Conservation (phyloP, 2,888 invertebrate species). For the Onchidella celtica region DNA sequence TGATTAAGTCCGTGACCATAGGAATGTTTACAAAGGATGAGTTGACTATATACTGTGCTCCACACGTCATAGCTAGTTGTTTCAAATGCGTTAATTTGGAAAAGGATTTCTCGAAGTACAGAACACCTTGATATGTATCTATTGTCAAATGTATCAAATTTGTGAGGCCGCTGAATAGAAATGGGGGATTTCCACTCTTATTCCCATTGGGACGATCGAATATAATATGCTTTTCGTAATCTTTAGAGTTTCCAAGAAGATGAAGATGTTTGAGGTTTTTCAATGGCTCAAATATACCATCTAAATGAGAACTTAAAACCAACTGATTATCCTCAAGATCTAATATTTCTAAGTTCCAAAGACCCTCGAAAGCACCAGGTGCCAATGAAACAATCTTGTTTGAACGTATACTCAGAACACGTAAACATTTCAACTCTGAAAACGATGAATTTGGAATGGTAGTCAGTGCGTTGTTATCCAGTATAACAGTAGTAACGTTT, state of each 20-base stretch:
- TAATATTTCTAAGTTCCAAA: no score
- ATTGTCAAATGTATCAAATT: conserved; percentile 4
- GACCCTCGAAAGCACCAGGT: no score
- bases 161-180: not conserved
- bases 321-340: no score
- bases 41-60: not conserved
- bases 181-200: not conserved
- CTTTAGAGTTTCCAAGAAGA: not conserved
- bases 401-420: no score
- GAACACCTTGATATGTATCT: not conserved
- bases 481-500: no score
- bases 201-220: not conserved
- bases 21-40: conserved; percentile 1
- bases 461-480: no score
- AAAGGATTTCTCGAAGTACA: not conserved
- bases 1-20: not conserved
- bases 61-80: not conserved
- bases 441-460: no score
- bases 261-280: not conserved
- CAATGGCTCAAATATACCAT: not conserved
- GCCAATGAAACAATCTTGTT: no score
- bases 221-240: not conserved
- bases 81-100: not conserved
- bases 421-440: no score
- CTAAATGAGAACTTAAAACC: no score